Percentiles rank a stretch among this genome's conserved stretches.
These are phyloP conservation scores for Labroides dimidiatus DNA, from an alignment of 2,797 vertebrate genomes.

Conservation along the genomic window DNA sequence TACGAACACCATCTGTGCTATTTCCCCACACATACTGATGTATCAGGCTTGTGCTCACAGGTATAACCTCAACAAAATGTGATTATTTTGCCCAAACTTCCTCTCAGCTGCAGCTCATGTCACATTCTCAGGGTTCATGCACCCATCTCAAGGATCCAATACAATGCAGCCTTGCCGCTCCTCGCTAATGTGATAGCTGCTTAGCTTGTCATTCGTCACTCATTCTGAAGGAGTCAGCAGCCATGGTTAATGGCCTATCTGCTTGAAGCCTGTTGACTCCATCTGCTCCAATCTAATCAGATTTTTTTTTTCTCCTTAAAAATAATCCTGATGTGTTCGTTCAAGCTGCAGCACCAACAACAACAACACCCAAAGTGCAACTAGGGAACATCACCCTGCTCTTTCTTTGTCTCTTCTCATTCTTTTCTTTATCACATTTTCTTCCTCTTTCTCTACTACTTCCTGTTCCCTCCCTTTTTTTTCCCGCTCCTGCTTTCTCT, in stretches of 20 bases:
- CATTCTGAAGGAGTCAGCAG: constrained; percentile 63
- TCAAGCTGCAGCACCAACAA: constrained; percentile 15
- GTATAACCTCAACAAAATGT: background rate
- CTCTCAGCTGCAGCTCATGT: constrained; percentile 23
- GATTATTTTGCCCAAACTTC: constrained; percentile 18
- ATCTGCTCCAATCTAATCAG: constrained; percentile 32
- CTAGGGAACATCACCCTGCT: constrained; percentile 9
- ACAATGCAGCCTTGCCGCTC: constrained; percentile 33
- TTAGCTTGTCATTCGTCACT: constrained; percentile 54
- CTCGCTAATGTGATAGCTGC: constrained; percentile 50
- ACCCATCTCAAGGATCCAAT: constrained; percentile 5
- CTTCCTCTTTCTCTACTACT: constrained; percentile 33
- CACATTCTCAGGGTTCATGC: constrained; percentile 21
- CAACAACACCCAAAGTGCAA: constrained; percentile 9
- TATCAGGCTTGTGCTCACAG: background rate
- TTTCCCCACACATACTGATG: background rate
- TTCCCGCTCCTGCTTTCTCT: background rate
- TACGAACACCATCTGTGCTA: background rate
- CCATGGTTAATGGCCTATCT: constrained; percentile 58
- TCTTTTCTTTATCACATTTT: constrained; percentile 17
- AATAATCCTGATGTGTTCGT: constrained; percentile 40
- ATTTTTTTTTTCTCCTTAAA: background rate
- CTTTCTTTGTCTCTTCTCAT: constrained; percentile 4
- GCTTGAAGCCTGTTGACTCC: constrained; percentile 57
- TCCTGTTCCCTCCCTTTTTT: constrained; percentile 27